Evolutionary conservation across 2,888 invertebrate genomes (phyloP).

Genomic region (Rhimphoctona megacephalus): DNA sequence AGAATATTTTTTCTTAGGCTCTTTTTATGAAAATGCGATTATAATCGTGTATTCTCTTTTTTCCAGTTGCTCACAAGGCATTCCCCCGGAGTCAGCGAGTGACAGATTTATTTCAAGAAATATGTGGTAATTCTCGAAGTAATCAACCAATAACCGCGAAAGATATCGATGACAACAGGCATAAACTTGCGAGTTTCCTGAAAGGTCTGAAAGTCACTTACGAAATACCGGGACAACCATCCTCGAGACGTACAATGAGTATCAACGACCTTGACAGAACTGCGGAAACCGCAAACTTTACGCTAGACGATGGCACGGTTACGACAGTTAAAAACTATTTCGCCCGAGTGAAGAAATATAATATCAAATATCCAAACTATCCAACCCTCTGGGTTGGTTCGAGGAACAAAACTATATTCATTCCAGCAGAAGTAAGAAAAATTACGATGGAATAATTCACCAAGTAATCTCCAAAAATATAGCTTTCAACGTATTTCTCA

Average conservation of each 20-base stretch:
- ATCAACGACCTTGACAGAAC: constrained; percentile 84
- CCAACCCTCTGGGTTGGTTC: constrained; percentile 95
- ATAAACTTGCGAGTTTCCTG: constrained; percentile 79
- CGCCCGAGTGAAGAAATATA: constrained; percentile 82
- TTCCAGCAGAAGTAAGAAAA: constrained; percentile 91
- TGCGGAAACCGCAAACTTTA: constrained; percentile 83
- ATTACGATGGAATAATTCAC: background rate
- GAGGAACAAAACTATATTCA: constrained; percentile 88
- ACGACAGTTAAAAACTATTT: constrained; percentile 86
- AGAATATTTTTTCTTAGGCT: background rate
- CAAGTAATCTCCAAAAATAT: too few species aligned
- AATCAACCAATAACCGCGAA: constrained; percentile 75
- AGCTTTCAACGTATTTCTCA: background rate
- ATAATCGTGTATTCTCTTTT: background rate
- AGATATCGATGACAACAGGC: constrained; percentile 44
- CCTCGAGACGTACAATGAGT: constrained; percentile 84
- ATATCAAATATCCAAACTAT: constrained; percentile 88
- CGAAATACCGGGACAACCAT: constrained; percentile 84
- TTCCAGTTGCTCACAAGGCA: constrained; percentile 91
- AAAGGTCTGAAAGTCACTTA: constrained; percentile 85
- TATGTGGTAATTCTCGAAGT: constrained; percentile 69
- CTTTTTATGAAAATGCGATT: background rate
- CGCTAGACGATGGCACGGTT: constrained; percentile 73
- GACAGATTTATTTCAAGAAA: constrained; percentile 84
- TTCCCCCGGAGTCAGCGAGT: constrained; percentile 88